Conservation (phyloP, 2,113 vertebrate genomes). For the Siniperca knerii region DNA sequence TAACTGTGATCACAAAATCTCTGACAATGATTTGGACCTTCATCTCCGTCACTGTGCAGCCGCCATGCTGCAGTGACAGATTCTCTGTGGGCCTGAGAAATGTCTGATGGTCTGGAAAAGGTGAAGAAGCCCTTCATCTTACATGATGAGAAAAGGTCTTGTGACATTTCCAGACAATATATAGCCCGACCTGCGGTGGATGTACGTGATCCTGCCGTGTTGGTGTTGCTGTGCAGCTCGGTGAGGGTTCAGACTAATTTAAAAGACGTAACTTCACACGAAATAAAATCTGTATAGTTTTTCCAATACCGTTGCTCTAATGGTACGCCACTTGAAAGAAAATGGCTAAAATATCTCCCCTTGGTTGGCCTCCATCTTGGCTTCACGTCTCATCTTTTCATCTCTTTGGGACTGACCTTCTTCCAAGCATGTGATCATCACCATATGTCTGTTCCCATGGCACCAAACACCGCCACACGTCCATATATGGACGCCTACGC, state of each 20-base stretch:
- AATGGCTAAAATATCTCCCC: not conserved
- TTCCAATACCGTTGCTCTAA: no score
- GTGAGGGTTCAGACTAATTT: not conserved
- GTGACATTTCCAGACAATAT: constrained; percentile 16
- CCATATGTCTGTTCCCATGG: constrained; percentile 60
- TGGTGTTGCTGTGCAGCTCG: not conserved
- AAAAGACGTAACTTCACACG: not conserved
- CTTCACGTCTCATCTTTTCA: not conserved
- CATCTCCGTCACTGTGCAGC: not conserved
- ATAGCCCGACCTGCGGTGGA: not conserved
- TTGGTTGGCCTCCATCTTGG: not conserved
- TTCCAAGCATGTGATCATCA: constrained; percentile 24
- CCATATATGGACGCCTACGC: constrained; percentile 53
- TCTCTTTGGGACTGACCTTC: constrained; percentile 20
- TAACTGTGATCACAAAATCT: no score
- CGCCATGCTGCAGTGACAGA: not conserved
- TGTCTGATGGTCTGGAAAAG: not conserved
- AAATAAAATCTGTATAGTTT: not conserved
- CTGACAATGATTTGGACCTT: not conserved
- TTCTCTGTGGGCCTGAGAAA: not conserved
- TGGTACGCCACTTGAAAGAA: no score
- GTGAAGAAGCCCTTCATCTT: not conserved
- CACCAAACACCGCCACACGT: constrained; percentile 14
- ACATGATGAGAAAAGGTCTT: not conserved
- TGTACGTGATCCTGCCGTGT: not conserved